Evolutionary conservation across 2,888 invertebrate genomes (phyloP).

Genomic region (Sesamia inferens): DNA sequence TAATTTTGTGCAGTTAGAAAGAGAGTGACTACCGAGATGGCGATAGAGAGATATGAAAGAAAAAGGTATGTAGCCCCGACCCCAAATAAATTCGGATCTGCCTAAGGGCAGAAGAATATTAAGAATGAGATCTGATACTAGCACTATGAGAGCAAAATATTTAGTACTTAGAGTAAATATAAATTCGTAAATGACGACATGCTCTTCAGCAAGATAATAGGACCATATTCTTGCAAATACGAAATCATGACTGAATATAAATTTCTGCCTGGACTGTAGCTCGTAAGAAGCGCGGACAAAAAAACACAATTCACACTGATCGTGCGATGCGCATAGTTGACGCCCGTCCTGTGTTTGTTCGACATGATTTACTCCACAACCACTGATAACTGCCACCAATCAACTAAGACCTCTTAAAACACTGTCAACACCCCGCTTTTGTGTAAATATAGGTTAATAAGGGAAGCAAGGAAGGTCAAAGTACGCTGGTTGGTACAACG

Average conservation of each 20-base stretch:
- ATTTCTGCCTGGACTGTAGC: conserved; percentile 27
- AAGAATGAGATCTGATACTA: not conserved
- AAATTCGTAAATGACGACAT: too few relatives aligned
- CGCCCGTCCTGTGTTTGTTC: conserved; percentile 65
- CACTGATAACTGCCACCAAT: conserved; percentile 62
- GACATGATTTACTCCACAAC: conserved; percentile 65
- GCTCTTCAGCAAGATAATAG: not conserved
- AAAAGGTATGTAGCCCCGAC: too few relatives aligned
- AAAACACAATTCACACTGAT: conserved; percentile 63
- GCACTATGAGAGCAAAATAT: not conserved
- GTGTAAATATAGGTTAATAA: conserved; percentile 42
- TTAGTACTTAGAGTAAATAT: not conserved
- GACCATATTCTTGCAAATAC: not conserved
- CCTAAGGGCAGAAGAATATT: too few relatives aligned
- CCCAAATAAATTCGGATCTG: too few relatives aligned
- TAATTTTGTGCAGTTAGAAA: too few relatives aligned
- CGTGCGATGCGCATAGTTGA: conserved; percentile 64
- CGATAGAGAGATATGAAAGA: too few relatives aligned
- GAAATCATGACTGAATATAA: conserved; percentile 4
- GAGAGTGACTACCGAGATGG: too few relatives aligned
- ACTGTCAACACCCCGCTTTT: conserved; percentile 39
- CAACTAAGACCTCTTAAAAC: conserved; percentile 53
- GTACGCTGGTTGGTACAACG: conserved; percentile 68
- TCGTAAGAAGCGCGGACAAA: conserved; percentile 47
- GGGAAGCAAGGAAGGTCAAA: conserved; percentile 65